A percentile compares a stretch with the other conserved stretches of the same genome.
Evolutionary conservation across 1,140 invertebrate genomes (phyloP).

Genomic region (Polyergus mexicanus): DNA sequence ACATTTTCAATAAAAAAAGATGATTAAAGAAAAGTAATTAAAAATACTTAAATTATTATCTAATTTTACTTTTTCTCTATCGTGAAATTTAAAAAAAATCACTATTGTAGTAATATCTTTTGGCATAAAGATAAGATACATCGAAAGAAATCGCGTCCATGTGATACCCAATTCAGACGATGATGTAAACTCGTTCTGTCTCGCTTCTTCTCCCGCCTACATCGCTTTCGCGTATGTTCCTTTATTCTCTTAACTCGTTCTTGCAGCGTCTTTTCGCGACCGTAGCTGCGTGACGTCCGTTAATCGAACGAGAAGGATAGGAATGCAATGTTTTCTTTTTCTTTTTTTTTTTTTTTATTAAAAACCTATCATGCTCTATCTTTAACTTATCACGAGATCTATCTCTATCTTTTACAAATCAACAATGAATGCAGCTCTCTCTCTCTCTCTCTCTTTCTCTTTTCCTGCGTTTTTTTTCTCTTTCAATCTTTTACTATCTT

Average conservation of each 20-base stretch:
- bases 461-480: background rate
- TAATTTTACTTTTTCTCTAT: too few species aligned
- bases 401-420: slow-evolving; percentile 6
- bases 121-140: too few species aligned
- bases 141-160: background rate
- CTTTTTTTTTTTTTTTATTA: slow-evolving; percentile 26
- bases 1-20: too few species aligned
- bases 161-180: slow-evolving; percentile 65
- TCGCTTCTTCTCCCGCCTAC: slow-evolving; percentile 2
- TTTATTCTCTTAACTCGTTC: slow-evolving; percentile 24
- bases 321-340: background rate
- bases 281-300: slow-evolving; percentile 2
- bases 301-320: slow-evolving; percentile 43
- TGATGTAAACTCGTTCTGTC: slow-evolving; percentile 70
- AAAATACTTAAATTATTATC: too few species aligned
- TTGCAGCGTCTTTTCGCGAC: slow-evolving; percentile 55
- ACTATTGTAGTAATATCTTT: too few species aligned
- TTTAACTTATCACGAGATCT: slow-evolving; percentile 8
- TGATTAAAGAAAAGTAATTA: too few species aligned
- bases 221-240: slow-evolving; percentile 8
- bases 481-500: slow-evolving; percentile 22
- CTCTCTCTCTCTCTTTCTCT: too few species aligned
- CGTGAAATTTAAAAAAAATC: too few species aligned
- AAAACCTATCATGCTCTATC: slow-evolving; percentile 24
- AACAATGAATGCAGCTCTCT: background rate